A percentile compares a stretch with the other conserved stretches of the same genome.
Conservation (phyloP, 2,888 invertebrate genomes). For the Ferdinandea cuprea region DNA sequence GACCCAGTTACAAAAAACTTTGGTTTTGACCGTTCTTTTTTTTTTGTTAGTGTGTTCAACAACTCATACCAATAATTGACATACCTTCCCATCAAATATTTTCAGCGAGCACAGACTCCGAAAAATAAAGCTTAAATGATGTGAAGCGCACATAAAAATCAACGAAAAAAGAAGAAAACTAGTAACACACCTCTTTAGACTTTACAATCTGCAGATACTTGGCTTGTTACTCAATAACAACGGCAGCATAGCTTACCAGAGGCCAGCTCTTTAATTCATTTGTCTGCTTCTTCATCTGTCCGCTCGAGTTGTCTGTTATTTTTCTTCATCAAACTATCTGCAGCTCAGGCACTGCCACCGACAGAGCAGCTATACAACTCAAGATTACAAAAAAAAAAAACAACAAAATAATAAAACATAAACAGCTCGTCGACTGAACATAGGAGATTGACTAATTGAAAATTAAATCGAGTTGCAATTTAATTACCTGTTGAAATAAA, state of each 20-base stretch:
- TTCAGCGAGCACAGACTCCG: conserved; percentile 14
- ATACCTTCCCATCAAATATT: conserved; percentile 56
- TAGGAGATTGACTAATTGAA: conserved; percentile 72
- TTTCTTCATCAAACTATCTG: conserved; percentile 33
- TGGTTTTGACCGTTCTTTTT: conserved; percentile 45
- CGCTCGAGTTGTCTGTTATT: conserved; percentile 24
- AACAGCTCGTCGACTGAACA: conserved; percentile 38
- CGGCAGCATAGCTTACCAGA: conserved; percentile 22
- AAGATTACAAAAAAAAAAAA: not conserved
- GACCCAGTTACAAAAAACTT: conserved; percentile 48
- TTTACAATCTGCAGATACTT: conserved; percentile 50
- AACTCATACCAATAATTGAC: conserved; percentile 68
- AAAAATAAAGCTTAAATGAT: conserved; percentile 9
- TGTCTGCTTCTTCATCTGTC: conserved; percentile 56
- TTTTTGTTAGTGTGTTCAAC: conserved; percentile 51
- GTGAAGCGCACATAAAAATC: conserved; percentile 8
- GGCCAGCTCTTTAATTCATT: conserved; percentile 67
- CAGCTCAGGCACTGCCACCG: conserved; percentile 13
- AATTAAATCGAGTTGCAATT: conserved; percentile 73
- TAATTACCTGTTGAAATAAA: conserved; percentile 72
- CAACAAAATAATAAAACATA: conserved; percentile 3
- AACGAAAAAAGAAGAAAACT: conserved; percentile 20
- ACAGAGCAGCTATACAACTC: not conserved
- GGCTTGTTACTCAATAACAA: conserved; percentile 50
- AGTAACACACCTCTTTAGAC: conserved; percentile 45